Evolutionary conservation across 2,113 vertebrate genomes (phyloP).

Genomic region (Pogona vitticeps): DNA sequence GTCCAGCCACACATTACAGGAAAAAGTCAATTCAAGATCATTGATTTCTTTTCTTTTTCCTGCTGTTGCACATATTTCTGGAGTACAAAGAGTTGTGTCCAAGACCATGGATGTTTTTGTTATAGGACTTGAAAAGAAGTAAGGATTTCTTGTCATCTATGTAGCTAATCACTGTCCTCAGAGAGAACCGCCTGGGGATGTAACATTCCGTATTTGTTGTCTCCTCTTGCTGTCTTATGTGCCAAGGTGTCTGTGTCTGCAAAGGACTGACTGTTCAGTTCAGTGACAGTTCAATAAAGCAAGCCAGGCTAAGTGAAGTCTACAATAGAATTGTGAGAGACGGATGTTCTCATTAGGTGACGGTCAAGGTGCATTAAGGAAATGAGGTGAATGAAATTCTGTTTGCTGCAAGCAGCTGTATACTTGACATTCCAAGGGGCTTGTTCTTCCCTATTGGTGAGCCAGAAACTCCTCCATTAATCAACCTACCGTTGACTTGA

Average conservation of each 20-base stretch:
- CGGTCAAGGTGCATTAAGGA: conserved; percentile 45
- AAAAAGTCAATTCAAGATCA: not conserved
- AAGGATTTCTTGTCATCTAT: conserved; percentile 4
- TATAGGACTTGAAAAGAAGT: conserved; percentile 2
- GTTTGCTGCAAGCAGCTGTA: not conserved
- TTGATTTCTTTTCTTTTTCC: not conserved
- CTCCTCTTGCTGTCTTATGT: not conserved
- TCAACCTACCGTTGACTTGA: conserved; percentile 41
- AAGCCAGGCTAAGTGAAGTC: conserved; percentile 26
- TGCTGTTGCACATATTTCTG: not conserved
- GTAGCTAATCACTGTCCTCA: conserved; percentile 25
- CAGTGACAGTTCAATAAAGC: conserved; percentile 23
- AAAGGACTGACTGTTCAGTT: conserved; percentile 35
- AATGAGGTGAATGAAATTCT: conserved; percentile 29
- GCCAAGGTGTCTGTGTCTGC: conserved; percentile 33
- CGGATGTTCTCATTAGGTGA: conserved; percentile 30
- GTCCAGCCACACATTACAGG: not conserved
- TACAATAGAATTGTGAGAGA: conserved; percentile 16
- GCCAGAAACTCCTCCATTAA: conserved; percentile 43
- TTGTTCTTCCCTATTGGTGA: conserved; percentile 26
- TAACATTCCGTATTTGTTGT: not conserved
- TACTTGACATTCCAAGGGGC: not conserved
- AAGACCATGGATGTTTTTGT: not conserved
- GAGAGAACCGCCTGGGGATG: not conserved
- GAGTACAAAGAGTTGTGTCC: not conserved